Base-by-base conservation (phyloP, 2,888 invertebrate species). In the Anthoptus insignis region DNA sequence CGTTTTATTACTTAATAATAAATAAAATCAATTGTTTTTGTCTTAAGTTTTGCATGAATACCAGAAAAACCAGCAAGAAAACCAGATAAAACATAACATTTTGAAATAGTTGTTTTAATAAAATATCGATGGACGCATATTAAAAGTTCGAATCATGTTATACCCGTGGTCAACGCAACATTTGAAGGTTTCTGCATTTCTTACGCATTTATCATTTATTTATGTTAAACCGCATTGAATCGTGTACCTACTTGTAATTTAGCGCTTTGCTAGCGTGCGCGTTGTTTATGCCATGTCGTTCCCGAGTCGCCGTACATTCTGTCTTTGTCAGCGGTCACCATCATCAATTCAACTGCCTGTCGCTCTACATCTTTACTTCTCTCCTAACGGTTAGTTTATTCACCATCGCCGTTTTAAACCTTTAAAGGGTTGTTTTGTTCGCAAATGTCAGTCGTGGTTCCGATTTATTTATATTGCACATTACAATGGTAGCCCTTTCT, bases 331-430 rank as follows among this genome's bases (percentile, higher is more conserved):
- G 69, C 53, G 67, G 68, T 75, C 71, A 71, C 74, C 73, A 76
- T 74, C 77, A 82, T 79, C 76, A 79, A 80, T 75, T 75, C 72
- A 64, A 57, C 50, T 68, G 71, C 72, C 74, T 72, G 75, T 75
- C 52, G 71, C 65, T 73, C 73, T 75, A 76, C 73, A 76, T 71
- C 69, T 73, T 69, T 64, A 64, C 64, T 64, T 64, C 57, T 61
- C 71, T 67, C 67, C 75, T 76, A 75, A 67, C 66, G 65, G 68
- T 73, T 68, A 70, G 66, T 72, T 64, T 64, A 57, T 64, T 64
- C 64, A 57, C 42, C 50, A 50, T 64, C 39, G 64, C 64, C 57
- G 57, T 64, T 57, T 64, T 64, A 64, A 57, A 57, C 57, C 64
- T 64, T 42, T 64, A 64, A 64, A 64, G 63, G 63, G 63, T 57